Base-by-base conservation (phyloP, 2,888 invertebrate species). In the Drosophila subsilvestris region DNA sequence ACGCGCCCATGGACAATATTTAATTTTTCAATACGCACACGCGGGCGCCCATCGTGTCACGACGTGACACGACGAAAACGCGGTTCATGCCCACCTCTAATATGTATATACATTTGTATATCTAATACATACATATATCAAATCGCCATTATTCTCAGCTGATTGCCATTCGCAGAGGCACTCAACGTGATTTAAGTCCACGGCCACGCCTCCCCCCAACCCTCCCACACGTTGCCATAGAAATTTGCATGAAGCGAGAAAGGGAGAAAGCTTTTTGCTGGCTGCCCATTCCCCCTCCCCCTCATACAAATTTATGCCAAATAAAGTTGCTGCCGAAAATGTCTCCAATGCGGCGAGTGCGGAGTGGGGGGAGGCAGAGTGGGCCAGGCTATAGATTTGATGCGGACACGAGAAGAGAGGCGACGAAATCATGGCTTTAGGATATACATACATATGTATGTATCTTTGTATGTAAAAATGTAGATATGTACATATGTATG, bases 121-220 rank as follows among this genome's bases (percentile, higher is more conserved):
- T 43, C 29, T 29, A 32, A 44, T 17, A 44, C 18, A 20, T 6
- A 22, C 20, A 47, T 47, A 20, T 20, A 66, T 20, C 49, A 55
- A 66, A 66, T 66, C 54, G 54, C 65, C 66, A 66, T 66, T 66
- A 66, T 66, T 66, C 67, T 66, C 67, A 66, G 66, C 66, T 66
- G 71, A 72, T 73, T 68, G 68, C 84, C 80, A 84, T 80, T 80
- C 70, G 76, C 81, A 80, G 76, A 0, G 37, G 68, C 79, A 80
- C 76, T 80, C 70, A 78, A 58, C 78, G 58, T 65, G 47, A 78
- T 66, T 66, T 66, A 66, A 67, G 54, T 66, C 54, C 48, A 37
- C 29, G 42, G 66, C 66, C 67, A 66, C 66, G 66, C 67, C 66
- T 66, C 61, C 60, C 22, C 4, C 22, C 22, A 2, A 22, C 22